Conservation (phyloP, 1,140 invertebrate genomes). For the Chrysoperla carnea region DNA sequence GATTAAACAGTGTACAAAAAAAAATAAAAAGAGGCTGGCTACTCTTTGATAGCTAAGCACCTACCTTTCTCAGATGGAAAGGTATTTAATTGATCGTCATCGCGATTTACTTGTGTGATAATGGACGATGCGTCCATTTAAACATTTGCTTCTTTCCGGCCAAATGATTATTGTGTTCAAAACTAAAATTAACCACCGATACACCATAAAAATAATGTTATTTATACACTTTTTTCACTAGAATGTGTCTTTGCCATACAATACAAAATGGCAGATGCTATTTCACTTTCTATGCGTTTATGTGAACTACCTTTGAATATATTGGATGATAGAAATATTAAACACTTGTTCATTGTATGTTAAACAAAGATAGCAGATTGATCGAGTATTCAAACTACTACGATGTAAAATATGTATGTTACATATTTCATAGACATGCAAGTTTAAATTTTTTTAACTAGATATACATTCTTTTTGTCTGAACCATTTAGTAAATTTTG, state of each 20-base stretch:
- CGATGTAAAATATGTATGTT: too few relatives aligned
- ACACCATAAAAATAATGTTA: slow-evolving; percentile 8
- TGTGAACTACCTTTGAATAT: not conserved
- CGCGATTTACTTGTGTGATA: slow-evolving; percentile 90
- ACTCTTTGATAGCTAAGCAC: slow-evolving; percentile 22
- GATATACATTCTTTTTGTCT: too few relatives aligned
- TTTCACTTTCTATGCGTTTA: slow-evolving; percentile 11
- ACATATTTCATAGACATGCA: too few relatives aligned
- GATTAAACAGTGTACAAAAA: too few relatives aligned
- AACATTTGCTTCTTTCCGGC: slow-evolving; percentile 39
- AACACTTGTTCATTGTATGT: too few relatives aligned
- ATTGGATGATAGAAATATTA: too few relatives aligned
- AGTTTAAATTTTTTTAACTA: too few relatives aligned
- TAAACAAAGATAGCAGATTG: too few relatives aligned
- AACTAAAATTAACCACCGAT: slow-evolving; percentile 1
- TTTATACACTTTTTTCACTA: slow-evolving; percentile 10
- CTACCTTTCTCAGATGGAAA: slow-evolving; percentile 84
- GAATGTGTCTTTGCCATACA: not conserved
- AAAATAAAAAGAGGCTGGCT: too few relatives aligned
- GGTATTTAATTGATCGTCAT: slow-evolving; percentile 88
- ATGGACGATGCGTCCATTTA: slow-evolving; percentile 97
- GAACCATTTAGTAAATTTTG: too few relatives aligned
- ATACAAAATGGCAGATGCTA: slow-evolving; percentile 19
- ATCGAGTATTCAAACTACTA: too few relatives aligned
- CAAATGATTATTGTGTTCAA: not conserved